Evolutionary conservation across 2,797 vertebrate genomes (phyloP).

Genomic region (Pelobates cultripes): DNA sequence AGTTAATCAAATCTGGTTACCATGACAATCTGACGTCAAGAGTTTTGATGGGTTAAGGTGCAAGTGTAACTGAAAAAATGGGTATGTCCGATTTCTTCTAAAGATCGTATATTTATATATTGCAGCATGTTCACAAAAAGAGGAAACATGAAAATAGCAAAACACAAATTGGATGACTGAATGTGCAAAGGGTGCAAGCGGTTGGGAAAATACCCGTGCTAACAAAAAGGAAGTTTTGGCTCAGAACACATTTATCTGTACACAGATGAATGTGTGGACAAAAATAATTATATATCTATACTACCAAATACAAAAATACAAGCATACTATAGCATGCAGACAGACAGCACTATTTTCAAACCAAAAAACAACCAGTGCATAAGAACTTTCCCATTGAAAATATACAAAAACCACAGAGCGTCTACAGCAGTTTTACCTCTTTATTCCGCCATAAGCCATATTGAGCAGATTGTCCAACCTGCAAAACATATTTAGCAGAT

Average conservation of each 20-base stretch:
- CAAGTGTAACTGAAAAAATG: not conserved
- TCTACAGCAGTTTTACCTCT: slow-evolving; percentile 82
- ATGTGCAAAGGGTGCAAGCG: not conserved
- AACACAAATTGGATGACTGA: not conserved
- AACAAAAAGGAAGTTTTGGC: not conserved
- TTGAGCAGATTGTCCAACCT: slow-evolving; percentile 99
- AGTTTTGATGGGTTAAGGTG: not conserved
- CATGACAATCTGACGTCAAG: too few relatives aligned
- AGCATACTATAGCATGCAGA: slow-evolving; percentile 27
- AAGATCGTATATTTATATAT: not conserved
- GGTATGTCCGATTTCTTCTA: not conserved
- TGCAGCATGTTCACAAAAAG: slow-evolving; percentile 18
- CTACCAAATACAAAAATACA: not conserved
- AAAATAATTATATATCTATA: not conserved
- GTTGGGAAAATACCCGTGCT: not conserved
- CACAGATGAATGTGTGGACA: not conserved
- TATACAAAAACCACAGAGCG: slow-evolving; percentile 22
- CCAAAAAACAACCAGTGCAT: not conserved
- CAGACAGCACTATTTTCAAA: not conserved
- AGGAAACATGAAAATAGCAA: not conserved
- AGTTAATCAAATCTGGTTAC: too few relatives aligned
- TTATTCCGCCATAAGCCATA: slow-evolving; percentile 96
- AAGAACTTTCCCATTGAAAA: not conserved
- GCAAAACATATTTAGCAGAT: slow-evolving; percentile 76
- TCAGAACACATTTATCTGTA: not conserved